phyloP scores from a whole-genome alignment of 2,888 invertebrate genomes.

The Folsomia manolachei region DNA sequence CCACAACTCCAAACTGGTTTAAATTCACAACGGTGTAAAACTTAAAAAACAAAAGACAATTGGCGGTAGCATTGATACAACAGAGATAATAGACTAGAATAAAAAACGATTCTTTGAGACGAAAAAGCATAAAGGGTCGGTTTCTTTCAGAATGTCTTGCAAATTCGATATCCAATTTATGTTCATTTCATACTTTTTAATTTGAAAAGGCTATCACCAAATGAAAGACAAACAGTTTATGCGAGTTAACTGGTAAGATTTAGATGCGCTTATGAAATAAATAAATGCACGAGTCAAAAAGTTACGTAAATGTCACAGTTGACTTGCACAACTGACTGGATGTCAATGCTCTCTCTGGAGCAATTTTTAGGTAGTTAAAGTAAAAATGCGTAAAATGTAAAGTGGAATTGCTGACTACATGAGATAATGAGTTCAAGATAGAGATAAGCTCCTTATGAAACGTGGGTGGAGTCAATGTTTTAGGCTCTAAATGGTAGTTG shows the following conservation, averaged over 20 bases:
- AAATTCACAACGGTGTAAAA: background rate
- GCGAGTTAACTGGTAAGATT: background rate
- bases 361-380: background rate
- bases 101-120: too few species aligned
- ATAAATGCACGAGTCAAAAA: background rate
- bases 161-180: background rate
- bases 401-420: background rate
- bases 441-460: background rate
- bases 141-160: too few species aligned
- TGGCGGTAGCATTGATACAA: too few species aligned
- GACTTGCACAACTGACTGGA: background rate
- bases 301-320: background rate
- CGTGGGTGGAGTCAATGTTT: background rate
- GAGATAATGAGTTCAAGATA: background rate
- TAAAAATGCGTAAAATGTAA: background rate
- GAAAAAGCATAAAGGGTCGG: too few species aligned
- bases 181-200: background rate
- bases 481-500: background rate
- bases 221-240: background rate
- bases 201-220: background rate
- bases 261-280: too few species aligned
- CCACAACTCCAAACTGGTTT: background rate
- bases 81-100: too few species aligned
- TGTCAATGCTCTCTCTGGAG: background rate
- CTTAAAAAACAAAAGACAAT: background rate